Evolutionary conservation across 2,888 invertebrate genomes (phyloP).

Genomic region (Deilephila porcellus): DNA sequence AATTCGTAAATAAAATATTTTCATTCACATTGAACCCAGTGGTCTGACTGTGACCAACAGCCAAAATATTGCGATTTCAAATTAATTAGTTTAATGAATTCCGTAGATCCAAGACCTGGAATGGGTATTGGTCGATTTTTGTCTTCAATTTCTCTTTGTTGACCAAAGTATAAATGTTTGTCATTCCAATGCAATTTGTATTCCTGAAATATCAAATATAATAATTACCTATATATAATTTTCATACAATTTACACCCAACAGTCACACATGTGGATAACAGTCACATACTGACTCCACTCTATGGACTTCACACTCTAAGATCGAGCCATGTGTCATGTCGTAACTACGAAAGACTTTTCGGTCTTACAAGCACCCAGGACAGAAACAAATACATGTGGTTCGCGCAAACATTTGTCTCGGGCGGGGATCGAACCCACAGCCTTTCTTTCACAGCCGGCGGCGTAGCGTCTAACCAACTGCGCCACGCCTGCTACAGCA

Average conservation of each 20-base stretch:
- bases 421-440: too few relatives aligned
- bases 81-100: constrained; percentile 61
- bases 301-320: too few relatives aligned
- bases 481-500: too few relatives aligned
- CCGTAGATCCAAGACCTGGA: constrained; percentile 58
- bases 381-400: too few relatives aligned
- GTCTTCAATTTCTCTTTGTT: constrained; percentile 65
- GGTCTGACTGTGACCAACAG: constrained; percentile 62
- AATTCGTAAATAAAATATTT: background rate
- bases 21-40: constrained; percentile 61
- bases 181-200: constrained; percentile 73
- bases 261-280: too few relatives aligned
- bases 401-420: too few relatives aligned
- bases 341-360: too few relatives aligned
- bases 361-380: too few relatives aligned
- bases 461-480: too few relatives aligned
- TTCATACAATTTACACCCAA: background rate
- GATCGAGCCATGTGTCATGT: too few relatives aligned
- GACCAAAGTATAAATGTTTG: constrained; percentile 84
- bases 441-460: too few relatives aligned
- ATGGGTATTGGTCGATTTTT: constrained; percentile 57
- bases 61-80: constrained; percentile 64
- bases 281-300: too few relatives aligned
- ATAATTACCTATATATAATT: background rate
- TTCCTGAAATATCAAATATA: background rate